Conservation (phyloP, 2,888 invertebrate genomes). For the Epistrophella euchroma region DNA sequence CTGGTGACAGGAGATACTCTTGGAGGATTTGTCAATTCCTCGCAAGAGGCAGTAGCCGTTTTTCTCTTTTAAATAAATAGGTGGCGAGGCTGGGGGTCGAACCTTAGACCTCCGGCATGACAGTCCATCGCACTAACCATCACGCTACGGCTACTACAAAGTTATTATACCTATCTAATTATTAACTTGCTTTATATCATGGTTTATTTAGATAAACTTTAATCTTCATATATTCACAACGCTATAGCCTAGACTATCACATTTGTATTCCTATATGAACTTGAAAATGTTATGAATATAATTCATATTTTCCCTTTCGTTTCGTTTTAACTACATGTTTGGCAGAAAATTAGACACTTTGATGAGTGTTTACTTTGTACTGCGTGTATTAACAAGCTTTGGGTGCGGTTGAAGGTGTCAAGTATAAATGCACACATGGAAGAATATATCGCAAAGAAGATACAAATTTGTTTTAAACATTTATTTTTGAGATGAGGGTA, state of each 20-base stretch:
- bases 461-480: constrained; percentile 6
- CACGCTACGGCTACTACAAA: no score
- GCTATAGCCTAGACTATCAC: not conserved
- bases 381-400: constrained; percentile 11
- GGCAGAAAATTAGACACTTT: constrained; percentile 54
- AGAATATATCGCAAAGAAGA: constrained; percentile 25
- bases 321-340: not conserved
- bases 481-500: constrained; percentile 34
- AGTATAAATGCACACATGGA: constrained; percentile 31
- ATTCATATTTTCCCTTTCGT: constrained; percentile 44
- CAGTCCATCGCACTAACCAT: no score
- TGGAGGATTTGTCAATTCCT: no score
- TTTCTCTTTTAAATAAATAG: no score
- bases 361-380: constrained; percentile 32
- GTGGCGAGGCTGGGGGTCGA: no score
- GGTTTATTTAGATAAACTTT: not conserved
- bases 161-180: no score
- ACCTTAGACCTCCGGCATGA: no score
- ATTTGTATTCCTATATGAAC: constrained; percentile 45
- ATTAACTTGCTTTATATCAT: not conserved
- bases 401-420: constrained; percentile 52
- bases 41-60: no score
- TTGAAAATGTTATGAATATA: constrained; percentile 21
- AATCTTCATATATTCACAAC: not conserved
- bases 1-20: no score